Evolutionary conservation across 1,140 invertebrate genomes (phyloP).

Genomic region (Panulirus ornatus): DNA sequence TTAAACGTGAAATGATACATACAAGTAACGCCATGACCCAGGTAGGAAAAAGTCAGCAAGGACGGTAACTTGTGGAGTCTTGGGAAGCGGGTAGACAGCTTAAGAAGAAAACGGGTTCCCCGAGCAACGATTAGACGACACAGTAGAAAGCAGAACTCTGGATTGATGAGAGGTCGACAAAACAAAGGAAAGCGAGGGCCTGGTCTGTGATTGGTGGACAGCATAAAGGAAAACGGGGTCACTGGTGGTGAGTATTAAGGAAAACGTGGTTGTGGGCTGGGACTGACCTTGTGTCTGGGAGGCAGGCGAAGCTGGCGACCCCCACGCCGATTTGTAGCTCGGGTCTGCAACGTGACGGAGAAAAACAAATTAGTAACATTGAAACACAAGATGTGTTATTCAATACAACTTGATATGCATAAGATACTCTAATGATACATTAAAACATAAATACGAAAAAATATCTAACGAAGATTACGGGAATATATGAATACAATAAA

Average conservation of each 20-base stretch:
- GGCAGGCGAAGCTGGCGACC: constrained; percentile 80
- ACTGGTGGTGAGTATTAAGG: constrained; percentile 4
- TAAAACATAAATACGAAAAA: not conserved
- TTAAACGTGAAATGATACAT: too few species aligned
- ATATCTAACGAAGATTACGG: not conserved
- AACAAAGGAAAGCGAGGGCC: too few species aligned
- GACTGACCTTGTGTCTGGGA: constrained; percentile 81
- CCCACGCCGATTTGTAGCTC: constrained; percentile 85
- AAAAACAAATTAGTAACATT: constrained; percentile 60
- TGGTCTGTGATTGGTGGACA: not conserved
- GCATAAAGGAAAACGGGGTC: not conserved
- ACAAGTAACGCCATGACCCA: too few species aligned
- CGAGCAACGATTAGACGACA: too few species aligned
- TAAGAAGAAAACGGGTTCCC: too few species aligned
- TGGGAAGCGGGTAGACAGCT: too few species aligned
- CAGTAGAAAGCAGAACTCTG: too few species aligned
- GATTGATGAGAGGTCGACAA: too few species aligned
- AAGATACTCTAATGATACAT: not conserved
- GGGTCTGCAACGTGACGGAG: constrained; percentile 81
- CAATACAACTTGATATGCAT: not conserved
- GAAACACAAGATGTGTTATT: not conserved
- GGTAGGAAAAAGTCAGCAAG: too few species aligned
- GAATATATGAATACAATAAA: not conserved
- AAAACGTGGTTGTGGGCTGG: not conserved
- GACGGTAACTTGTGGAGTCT: too few species aligned